Conservation (phyloP, 2,113 vertebrate genomes). For the western clawed frog (Xenopus tropicalis) region UCB_Xtro_10.0 CM004451.2:1790001-1790500, state of each 20-base stretch:
- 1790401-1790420: no score
- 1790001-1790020: conserved; percentile 18
- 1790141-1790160: background rate
- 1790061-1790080: background rate
- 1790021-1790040: background rate
- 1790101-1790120: conserved; percentile 11
- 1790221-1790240: conserved; percentile 21
- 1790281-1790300: conserved; percentile 1
- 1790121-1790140: conserved; percentile 5
- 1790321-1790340: no score
- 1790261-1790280: background rate
- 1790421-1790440: conserved; percentile 6
- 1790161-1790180: background rate
- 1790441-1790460: background rate
- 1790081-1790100: background rate
- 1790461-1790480: background rate
- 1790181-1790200: conserved; percentile 20
- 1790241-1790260: background rate
- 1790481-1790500: conserved; percentile 21
- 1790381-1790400: no score
- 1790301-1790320: background rate
- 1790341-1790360: no score
- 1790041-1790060: conserved; percentile 19
- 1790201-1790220: conserved; percentile 10
- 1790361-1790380: no score